phyloP scores from a whole-genome alignment of 2,888 invertebrate species.

The Mamestra brassicae region DNA sequence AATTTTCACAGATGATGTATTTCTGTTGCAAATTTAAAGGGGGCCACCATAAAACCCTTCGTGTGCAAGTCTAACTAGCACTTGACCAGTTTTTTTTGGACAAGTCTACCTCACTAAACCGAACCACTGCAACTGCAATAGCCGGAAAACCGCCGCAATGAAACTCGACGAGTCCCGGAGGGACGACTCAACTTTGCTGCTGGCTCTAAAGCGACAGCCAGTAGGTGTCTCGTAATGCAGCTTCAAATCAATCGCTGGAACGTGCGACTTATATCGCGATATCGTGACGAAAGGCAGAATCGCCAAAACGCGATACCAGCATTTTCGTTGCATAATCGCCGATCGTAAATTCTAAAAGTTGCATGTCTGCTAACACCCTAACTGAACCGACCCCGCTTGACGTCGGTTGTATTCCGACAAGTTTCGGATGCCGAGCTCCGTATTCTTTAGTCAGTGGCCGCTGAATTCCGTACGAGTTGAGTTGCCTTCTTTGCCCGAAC shows the following conservation, averaged over 20 bases:
- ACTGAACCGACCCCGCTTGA: not conserved
- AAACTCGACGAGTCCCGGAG: not conserved
- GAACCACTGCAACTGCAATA: not conserved
- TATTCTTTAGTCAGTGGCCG: constrained; percentile 24
- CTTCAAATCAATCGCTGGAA: not conserved
- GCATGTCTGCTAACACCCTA: constrained; percentile 14
- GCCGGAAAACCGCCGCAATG: not conserved
- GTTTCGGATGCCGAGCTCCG: constrained; percentile 34
- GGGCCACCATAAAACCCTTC: too few relatives aligned
- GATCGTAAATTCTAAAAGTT: not conserved
- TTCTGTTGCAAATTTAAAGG: too few relatives aligned
- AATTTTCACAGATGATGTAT: too few relatives aligned
- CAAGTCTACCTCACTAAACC: not conserved
- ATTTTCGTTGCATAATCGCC: not conserved
- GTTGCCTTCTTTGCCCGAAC: constrained; percentile 31
- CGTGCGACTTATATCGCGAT: too few relatives aligned
- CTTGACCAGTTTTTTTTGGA: not conserved
- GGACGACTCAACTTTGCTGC: not conserved
- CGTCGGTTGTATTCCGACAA: constrained; percentile 20
- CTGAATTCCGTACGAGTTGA: constrained; percentile 31
- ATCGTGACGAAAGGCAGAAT: not conserved
- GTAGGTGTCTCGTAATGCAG: not conserved
- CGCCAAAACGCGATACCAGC: not conserved
- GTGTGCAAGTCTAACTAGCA: too few relatives aligned
- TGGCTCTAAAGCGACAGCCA: not conserved